These are phyloP conservation scores for Brachionichthys hirsutus DNA, from an alignment of 2,113 vertebrate genomes.

Conservation along the genomic window DNA sequence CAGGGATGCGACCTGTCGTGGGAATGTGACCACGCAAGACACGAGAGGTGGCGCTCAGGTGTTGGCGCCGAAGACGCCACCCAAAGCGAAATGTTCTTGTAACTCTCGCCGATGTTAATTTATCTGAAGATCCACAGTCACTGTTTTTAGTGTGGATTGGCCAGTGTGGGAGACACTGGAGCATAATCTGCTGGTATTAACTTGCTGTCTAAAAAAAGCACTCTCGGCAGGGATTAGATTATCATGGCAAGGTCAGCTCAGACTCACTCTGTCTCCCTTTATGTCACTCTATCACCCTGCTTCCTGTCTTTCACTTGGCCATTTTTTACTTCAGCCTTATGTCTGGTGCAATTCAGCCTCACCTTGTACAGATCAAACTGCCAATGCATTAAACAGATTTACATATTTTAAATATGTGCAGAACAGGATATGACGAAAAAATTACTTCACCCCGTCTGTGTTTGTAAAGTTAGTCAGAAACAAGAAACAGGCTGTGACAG, in stretches of 20 bases:
- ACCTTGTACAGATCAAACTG: background rate
- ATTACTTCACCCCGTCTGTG: too few relatives aligned
- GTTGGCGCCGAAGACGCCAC: background rate
- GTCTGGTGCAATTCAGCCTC: conserved; percentile 7
- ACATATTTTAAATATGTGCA: conserved; percentile 30
- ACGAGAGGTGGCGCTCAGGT: background rate
- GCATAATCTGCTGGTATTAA: conserved; percentile 82
- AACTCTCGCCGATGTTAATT: background rate
- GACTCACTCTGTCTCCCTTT: conserved; percentile 62
- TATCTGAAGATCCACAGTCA: conserved; percentile 23
- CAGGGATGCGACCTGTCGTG: conserved; percentile 24
- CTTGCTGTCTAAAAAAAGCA: conserved; percentile 84
- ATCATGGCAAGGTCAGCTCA: conserved; percentile 79
- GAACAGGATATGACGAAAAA: background rate
- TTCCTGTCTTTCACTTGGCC: conserved; percentile 34
- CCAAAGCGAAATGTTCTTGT: background rate
- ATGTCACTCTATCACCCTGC: conserved; percentile 50
- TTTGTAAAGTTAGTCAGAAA: conserved; percentile 1
- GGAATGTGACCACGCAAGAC: background rate
- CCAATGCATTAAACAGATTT: conserved; percentile 18
- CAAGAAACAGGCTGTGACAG: background rate
- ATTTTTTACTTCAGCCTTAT: background rate
- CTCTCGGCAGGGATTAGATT: conserved; percentile 83
- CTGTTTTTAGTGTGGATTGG: conserved; percentile 67
- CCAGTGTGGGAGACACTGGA: conserved; percentile 72